Conservation (phyloP, 2,888 invertebrate genomes). For the Lampropteryx suffumata region DNA sequence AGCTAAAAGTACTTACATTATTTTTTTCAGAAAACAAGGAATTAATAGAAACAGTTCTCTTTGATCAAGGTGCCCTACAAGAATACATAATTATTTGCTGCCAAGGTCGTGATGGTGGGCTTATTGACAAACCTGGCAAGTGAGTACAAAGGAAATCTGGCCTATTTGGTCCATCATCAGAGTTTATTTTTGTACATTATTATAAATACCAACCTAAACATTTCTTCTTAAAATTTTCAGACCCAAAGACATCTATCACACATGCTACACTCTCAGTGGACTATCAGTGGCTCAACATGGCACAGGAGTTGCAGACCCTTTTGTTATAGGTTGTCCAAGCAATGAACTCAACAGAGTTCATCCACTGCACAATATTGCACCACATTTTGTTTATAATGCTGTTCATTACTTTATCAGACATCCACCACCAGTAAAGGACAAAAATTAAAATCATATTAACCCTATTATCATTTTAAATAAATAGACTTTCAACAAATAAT, state of each 20-base stretch:
- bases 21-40: conserved; percentile 60
- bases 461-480: conserved; percentile 2
- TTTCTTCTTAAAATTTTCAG: conserved; percentile 72
- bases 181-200: neutral
- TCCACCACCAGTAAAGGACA: conserved; percentile 72
- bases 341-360: conserved; percentile 91
- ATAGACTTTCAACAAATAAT: conserved; percentile 1
- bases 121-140: conserved; percentile 98
- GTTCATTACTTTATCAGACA: conserved; percentile 76
- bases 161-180: neutral
- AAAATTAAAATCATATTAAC: conserved; percentile 46
- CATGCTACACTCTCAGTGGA: conserved; percentile 97
- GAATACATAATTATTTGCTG: conserved; percentile 97
- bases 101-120: conserved; percentile 93
- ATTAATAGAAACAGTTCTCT: conserved; percentile 85
- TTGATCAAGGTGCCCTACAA: conserved; percentile 94
- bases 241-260: conserved; percentile 96
- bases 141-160: too few species aligned
- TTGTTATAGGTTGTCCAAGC: conserved; percentile 84
- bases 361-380: conserved; percentile 92
- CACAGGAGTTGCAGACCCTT: conserved; percentile 69
- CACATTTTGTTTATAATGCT: conserved; percentile 81
- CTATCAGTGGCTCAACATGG: conserved; percentile 95
- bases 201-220: neutral
- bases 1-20: too few species aligned